Percentiles rank a stretch among this genome's conserved stretches.
phyloP scores from a whole-genome alignment of 2,113 vertebrate species.

The Psophia crepitans region DNA sequence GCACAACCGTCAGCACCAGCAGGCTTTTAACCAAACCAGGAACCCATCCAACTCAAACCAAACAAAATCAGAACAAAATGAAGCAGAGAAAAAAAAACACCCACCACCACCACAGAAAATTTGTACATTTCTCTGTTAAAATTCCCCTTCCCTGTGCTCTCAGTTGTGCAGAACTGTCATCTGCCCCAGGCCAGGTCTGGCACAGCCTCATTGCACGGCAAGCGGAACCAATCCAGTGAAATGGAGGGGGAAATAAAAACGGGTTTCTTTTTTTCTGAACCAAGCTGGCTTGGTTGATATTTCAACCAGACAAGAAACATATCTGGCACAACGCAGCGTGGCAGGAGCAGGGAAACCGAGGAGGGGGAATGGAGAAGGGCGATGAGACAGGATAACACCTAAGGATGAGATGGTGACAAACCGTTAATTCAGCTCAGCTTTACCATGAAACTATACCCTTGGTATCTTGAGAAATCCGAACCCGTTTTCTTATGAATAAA shows the following conservation, averaged over 20 bases:
- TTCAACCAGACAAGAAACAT: not conserved
- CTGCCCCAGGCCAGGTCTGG: not conserved
- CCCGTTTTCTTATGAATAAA: not conserved
- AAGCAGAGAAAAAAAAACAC: not conserved
- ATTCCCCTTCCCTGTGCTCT: not conserved
- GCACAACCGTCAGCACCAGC: not conserved
- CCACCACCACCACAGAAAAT: not conserved
- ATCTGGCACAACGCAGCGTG: not conserved
- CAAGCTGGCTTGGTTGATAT: not conserved
- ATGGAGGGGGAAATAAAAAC: not conserved
- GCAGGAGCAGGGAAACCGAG: slow-evolving; percentile 21
- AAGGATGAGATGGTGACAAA: slow-evolving; percentile 7
- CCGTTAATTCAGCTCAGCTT: not conserved
- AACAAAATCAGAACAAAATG: not conserved
- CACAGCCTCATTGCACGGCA: not conserved
- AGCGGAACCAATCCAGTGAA: not conserved
- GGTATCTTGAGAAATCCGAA: slow-evolving; percentile 1
- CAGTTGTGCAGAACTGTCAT: not conserved
- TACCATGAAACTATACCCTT: not conserved
- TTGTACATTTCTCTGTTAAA: not conserved
- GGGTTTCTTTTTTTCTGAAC: not conserved
- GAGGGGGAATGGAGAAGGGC: slow-evolving; percentile 27
- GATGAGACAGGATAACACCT: not conserved
- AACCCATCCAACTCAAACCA: not conserved
- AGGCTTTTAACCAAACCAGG: not conserved